Conservation (phyloP, 2,888 invertebrate genomes). For the Brachyptera risi region DNA sequence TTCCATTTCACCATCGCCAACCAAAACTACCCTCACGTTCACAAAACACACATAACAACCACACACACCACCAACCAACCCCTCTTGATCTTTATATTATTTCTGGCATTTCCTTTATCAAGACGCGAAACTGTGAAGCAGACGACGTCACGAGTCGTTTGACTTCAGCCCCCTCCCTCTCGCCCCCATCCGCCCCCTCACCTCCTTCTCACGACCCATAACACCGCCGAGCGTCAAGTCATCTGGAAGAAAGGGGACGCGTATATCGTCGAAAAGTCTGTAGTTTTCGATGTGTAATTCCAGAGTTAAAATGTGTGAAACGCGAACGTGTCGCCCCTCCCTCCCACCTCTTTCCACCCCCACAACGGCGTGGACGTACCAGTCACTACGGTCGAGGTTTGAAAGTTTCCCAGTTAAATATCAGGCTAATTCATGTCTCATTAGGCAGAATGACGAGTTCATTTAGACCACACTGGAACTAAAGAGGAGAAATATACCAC, state of each 20-base stretch:
- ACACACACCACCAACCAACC: too few species aligned
- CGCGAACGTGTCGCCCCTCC: neutral
- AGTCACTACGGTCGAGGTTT: neutral
- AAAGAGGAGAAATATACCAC: too few species aligned
- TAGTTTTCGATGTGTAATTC: constrained; percentile 16
- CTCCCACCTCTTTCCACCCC: neutral
- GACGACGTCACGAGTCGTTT: constrained; percentile 25
- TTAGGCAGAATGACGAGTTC: constrained; percentile 9
- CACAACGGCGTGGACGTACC: neutral
- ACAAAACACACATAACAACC: neutral
- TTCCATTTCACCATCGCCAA: too few species aligned
- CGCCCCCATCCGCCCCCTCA: neutral
- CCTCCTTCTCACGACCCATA: too few species aligned
- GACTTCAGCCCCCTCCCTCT: constrained; percentile 8
- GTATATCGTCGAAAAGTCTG: too few species aligned
- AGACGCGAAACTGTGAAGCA: constrained; percentile 18
- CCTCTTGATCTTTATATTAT: constrained; percentile 10
- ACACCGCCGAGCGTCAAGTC: constrained; percentile 15
- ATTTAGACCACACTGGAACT: too few species aligned
- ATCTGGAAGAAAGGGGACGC: constrained; percentile 23
- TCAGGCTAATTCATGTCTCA: constrained; percentile 7
- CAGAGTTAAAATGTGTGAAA: constrained; percentile 10
- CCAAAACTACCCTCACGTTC: constrained; percentile 2
- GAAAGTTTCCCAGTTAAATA: constrained; percentile 11
- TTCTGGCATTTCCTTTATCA: constrained; percentile 18